phyloP scores from a whole-genome alignment of 2,113 vertebrate genomes.

The Cathartes aura region DNA sequence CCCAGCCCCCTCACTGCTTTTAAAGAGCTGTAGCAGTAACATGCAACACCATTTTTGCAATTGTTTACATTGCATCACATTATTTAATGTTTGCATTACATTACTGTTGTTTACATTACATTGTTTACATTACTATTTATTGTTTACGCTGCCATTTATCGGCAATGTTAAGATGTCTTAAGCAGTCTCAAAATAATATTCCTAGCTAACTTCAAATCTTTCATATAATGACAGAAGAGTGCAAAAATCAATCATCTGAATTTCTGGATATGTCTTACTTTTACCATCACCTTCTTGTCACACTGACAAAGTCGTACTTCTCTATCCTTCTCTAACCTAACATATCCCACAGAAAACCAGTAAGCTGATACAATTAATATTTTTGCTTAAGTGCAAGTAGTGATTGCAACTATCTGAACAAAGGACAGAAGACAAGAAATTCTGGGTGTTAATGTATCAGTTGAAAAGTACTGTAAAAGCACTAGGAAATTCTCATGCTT shows the following conservation, averaged over 20 bases:
- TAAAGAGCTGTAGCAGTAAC: not conserved
- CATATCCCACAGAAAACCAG: not conserved
- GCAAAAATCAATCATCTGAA: not conserved
- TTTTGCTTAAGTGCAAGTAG: not conserved
- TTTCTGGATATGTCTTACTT: not conserved
- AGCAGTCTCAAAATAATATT: not conserved
- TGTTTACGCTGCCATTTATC: not conserved
- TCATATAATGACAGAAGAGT: not conserved
- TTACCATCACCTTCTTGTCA: not conserved
- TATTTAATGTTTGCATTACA: not conserved
- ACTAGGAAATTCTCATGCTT: not conserved
- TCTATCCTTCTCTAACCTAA: not conserved
- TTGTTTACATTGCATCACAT: not conserved
- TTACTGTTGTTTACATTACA: not conserved
- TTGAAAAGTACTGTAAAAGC: not conserved
- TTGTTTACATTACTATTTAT: not conserved
- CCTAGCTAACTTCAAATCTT: not conserved
- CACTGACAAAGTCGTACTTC: not conserved
- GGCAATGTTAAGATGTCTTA: not conserved
- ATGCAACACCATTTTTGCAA: not conserved
- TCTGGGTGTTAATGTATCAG: not conserved
- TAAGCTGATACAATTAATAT: not conserved
- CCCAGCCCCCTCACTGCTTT: accelerated
- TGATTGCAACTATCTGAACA: not conserved
- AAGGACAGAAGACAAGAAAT: not conserved